Evolutionary conservation across 2,113 vertebrate species (phyloP).

Genomic region (Pseudorectes ferrugineus): DNA sequence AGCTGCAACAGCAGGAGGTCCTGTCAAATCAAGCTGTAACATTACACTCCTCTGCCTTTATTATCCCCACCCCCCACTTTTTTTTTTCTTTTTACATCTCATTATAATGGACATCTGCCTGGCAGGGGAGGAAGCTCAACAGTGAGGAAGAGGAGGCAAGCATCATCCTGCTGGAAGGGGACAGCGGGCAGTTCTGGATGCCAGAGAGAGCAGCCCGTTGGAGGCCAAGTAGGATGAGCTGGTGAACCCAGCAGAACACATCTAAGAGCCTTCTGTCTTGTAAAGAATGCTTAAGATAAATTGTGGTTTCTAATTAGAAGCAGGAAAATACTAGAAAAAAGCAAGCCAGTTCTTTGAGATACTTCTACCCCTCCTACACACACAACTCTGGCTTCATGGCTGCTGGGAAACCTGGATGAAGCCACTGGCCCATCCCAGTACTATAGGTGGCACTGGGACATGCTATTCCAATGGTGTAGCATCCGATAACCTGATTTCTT

Average conservation of each 20-base stretch:
- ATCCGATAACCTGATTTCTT: not conserved
- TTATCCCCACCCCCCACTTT: not conserved
- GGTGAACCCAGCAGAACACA: not conserved
- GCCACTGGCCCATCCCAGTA: not conserved
- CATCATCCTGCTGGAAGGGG: not conserved
- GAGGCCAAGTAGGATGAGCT: not conserved
- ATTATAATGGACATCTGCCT: conserved; percentile 57
- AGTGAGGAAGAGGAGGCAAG: not conserved
- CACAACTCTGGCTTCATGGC: not conserved
- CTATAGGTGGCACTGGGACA: not conserved
- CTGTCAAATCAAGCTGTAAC: conserved; percentile 61
- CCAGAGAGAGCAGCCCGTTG: rapidly evolving
- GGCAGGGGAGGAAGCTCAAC: conserved; percentile 3
- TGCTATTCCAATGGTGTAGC: not conserved
- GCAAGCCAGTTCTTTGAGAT: not conserved
- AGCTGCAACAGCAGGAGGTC: conserved; percentile 68
- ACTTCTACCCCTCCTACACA: not conserved
- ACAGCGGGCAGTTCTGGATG: not conserved
- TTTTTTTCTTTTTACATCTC: not conserved
- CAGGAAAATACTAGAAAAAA: not conserved
- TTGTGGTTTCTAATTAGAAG: not conserved
- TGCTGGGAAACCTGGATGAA: not conserved
- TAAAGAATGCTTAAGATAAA: not conserved
- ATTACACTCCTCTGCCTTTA: conserved; percentile 56
- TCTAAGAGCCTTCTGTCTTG: not conserved